A percentile compares a stretch with the other conserved stretches of the same genome.
These are phyloP conservation scores for Drosophila melanica DNA, from an alignment of 1,140 invertebrate species.

Conservation along the genomic window DNA sequence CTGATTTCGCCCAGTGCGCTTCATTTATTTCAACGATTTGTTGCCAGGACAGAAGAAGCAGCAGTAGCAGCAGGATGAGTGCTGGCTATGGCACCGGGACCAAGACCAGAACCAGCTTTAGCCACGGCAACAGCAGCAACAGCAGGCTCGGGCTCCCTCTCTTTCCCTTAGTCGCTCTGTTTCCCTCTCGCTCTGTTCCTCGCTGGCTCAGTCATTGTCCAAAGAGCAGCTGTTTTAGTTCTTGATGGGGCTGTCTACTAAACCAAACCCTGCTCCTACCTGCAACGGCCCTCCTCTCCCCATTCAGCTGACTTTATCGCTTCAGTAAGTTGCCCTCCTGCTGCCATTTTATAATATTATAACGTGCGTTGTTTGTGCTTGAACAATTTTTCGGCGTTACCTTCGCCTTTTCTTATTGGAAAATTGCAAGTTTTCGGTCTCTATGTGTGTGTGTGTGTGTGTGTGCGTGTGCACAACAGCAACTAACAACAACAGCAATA, in stretches of 20 bases:
- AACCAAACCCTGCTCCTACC: conserved; percentile 1
- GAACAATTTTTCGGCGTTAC: conserved; percentile 80
- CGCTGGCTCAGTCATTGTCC: conserved; percentile 58
- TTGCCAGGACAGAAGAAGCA: conserved; percentile 59
- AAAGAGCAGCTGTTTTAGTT: conserved; percentile 79
- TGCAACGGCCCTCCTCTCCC: not conserved
- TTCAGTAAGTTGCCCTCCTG: conserved; percentile 72
- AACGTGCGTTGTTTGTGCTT: conserved; percentile 81
- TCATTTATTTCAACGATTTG: conserved; percentile 82
- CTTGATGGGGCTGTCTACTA: conserved; percentile 67
- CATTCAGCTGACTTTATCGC: conserved; percentile 68
- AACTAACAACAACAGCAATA: conserved; percentile 38
- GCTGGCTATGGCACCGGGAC: conserved; percentile 6
- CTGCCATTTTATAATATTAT: conserved; percentile 80
- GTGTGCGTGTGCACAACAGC: conserved; percentile 21
- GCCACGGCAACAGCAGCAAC: conserved; percentile 13
- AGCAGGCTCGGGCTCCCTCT: conserved; percentile 4
- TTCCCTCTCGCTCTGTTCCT: not conserved
- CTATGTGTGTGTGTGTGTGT: not conserved
- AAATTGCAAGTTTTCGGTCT: conserved; percentile 71
- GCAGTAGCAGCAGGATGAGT: conserved; percentile 21
- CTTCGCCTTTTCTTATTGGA: conserved; percentile 76
- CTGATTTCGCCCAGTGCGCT: conserved; percentile 80
- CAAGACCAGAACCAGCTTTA: conserved; percentile 23
- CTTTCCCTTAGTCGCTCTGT: not conserved